Evolutionary conservation across 23 tunicate genomes (phyloP).

Genomic region (Aplidium turbinatum): DNA sequence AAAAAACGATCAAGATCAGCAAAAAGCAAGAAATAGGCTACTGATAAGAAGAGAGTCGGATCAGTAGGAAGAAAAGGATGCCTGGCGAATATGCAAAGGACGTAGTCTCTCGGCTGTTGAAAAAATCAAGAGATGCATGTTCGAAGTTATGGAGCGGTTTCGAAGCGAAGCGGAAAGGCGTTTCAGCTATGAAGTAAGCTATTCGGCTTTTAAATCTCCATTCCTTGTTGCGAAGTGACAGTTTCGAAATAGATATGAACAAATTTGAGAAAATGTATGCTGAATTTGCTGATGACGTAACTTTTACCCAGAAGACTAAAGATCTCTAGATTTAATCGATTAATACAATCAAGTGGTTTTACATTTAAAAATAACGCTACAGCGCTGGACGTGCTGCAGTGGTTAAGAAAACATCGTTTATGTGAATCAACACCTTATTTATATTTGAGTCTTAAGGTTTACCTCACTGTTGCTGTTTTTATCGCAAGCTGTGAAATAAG

Average conservation of each 20-base stretch:
- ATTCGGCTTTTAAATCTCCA: constrained; percentile 40
- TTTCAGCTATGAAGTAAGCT: constrained; percentile 12
- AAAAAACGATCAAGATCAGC: constrained; percentile 30
- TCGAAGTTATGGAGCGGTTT: constrained; percentile 35
- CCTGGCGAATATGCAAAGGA: constrained; percentile 40
- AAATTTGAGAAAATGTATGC: constrained; percentile 21
- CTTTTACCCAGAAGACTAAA: constrained; percentile 13
- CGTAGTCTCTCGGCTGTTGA: constrained; percentile 47
- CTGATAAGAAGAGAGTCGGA: constrained; percentile 33
- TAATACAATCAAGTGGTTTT: constrained; percentile 27
- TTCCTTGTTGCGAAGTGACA: constrained; percentile 34
- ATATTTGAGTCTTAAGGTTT: constrained; percentile 30
- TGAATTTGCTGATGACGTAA: constrained; percentile 37
- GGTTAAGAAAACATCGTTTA: constrained; percentile 27
- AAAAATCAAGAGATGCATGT: constrained; percentile 40
- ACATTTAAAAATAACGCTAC: constrained; percentile 33
- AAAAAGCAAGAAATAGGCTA: constrained; percentile 26
- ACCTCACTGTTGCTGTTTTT: constrained; percentile 42
- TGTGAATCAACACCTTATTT: constrained; percentile 39
- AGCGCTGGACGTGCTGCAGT: constrained; percentile 39
- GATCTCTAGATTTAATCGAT: constrained; percentile 24
- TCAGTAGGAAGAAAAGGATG: constrained; percentile 44
- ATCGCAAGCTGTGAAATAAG: constrained; percentile 35
- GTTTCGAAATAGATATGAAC: constrained; percentile 23
- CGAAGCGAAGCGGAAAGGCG: constrained; percentile 43